Base-by-base conservation (phyloP, 2,797 vertebrate species). In the Poecile montanus region DNA sequence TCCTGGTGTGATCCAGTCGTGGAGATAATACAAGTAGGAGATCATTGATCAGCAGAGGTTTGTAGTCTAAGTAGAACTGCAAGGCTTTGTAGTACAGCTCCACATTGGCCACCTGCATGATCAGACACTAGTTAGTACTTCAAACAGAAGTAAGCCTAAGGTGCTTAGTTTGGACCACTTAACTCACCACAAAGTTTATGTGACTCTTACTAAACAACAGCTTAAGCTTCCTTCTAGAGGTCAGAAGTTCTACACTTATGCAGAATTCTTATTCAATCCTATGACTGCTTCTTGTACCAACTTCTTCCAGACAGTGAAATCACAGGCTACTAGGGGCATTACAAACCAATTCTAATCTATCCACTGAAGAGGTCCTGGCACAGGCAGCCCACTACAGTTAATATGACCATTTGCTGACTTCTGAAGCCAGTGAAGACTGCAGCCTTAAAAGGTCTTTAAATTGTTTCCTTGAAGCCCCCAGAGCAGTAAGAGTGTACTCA, bases 21-120 rank as follows among this genome's bases (percentile, higher is more conserved):
- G 99, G 99, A 40, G 99, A 99, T 82, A 99, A 98, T 29, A 99
- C 98, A 72, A 97, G 96, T 63, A 99, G 96, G 23, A 99, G 98
- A 97, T 99, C 99, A 13, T 99, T 99, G 60, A 99, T 97, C 62
- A 99, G 94, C 29, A 99, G 97, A 19, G 99, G 99, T 91, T 99
- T 99, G 92, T 97, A 99, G 47, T 99, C 99, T 95, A 99, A 95
- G 86, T 99, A 99, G 96, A 99, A 99, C 89, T 98, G 98, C 65
- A 99, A 97, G 48, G 98, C 98, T 98, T 98, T 99, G 93, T 99
- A 99, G 97, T 98, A 99, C 70, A 99, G 94, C 95, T 99, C 99
- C 57, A 99, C 98, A 44, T 99, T 99, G 32, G 98, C 98, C 72
- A 99, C 99, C 99, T 99, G 91, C 11, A 36, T 25, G 10, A 44